These are phyloP conservation scores for Strigops habroptila DNA, from an alignment of 2,113 vertebrate species.

Conservation along the genomic window DNA sequence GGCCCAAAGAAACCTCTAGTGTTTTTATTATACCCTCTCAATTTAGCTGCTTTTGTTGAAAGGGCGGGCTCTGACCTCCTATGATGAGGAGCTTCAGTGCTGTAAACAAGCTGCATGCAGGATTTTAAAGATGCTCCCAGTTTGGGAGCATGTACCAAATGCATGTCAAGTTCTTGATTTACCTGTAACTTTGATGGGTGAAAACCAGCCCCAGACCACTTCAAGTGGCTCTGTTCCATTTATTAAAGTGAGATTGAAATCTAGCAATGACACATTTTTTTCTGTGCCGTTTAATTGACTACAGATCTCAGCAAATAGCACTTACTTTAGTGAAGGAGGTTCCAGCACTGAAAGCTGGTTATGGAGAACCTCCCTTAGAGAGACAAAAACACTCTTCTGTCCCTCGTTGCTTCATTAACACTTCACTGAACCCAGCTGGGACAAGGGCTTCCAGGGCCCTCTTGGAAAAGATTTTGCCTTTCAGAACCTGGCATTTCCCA, in stretches of 20 bases:
- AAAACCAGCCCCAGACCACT: not conserved
- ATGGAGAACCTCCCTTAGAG: not conserved
- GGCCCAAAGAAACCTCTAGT: not conserved
- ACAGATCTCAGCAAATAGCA: not conserved
- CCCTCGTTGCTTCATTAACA: not conserved
- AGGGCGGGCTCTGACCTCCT: not conserved
- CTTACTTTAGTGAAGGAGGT: not conserved
- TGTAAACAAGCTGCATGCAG: not conserved
- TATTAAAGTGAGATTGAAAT: not conserved
- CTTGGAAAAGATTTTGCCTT: not conserved
- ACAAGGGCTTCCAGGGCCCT: not conserved
- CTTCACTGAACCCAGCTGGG: not conserved
- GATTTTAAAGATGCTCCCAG: not conserved
- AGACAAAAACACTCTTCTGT: not conserved
- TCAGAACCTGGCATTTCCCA: not conserved
- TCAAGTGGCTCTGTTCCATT: not conserved
- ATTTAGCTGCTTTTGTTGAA: not conserved
- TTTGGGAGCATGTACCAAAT: not conserved
- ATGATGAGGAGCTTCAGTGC: not conserved
- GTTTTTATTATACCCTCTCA: not conserved
- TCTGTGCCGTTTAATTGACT: not conserved
- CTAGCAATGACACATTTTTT: not conserved
- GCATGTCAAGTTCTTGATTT: not conserved
- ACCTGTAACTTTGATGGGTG: not conserved
- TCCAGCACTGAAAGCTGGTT: not conserved